phyloP scores from a whole-genome alignment of 1,140 invertebrate genomes.

The Saccostrea echinata region DNA sequence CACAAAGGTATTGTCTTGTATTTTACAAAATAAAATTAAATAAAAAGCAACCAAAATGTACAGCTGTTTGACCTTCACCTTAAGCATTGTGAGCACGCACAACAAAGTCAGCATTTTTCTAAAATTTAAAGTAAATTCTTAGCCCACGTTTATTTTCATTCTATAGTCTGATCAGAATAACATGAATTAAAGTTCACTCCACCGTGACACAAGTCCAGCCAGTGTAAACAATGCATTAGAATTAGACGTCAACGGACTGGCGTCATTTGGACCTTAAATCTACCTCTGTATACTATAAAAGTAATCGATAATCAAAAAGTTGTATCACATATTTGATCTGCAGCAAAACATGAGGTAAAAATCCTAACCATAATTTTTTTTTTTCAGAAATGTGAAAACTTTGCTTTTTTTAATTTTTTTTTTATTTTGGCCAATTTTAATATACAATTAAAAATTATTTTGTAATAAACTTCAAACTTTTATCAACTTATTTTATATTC shows the following conservation, averaged over 20 bases:
- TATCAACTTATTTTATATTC: neutral
- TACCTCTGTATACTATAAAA: neutral
- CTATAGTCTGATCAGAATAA: neutral
- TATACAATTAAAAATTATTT: too few species aligned
- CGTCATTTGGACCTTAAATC: neutral
- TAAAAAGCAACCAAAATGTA: too few species aligned
- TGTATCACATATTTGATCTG: neutral
- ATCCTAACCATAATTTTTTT: neutral
- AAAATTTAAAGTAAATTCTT: neutral
- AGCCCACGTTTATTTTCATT: neutral
- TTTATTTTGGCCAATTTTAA: too few species aligned
- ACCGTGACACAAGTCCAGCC: neutral
- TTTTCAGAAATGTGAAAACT: too few species aligned
- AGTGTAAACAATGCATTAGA: neutral
- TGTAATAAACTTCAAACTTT: neutral
- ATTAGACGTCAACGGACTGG: neutral
- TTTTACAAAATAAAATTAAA: too few species aligned
- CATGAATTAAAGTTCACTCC: neutral
- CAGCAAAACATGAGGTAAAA: neutral
- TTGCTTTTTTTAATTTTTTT: too few species aligned
- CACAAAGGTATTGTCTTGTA: too few species aligned
- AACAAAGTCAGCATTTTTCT: too few species aligned
- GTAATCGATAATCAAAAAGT: neutral
- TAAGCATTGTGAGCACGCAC: too few species aligned
- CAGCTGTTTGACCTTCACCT: too few species aligned